Percentiles rank a stretch among this genome's conserved stretches.
These are phyloP conservation scores for Luperina nickerlii DNA, from an alignment of 2,888 invertebrate genomes.

Conservation along the genomic window DNA sequence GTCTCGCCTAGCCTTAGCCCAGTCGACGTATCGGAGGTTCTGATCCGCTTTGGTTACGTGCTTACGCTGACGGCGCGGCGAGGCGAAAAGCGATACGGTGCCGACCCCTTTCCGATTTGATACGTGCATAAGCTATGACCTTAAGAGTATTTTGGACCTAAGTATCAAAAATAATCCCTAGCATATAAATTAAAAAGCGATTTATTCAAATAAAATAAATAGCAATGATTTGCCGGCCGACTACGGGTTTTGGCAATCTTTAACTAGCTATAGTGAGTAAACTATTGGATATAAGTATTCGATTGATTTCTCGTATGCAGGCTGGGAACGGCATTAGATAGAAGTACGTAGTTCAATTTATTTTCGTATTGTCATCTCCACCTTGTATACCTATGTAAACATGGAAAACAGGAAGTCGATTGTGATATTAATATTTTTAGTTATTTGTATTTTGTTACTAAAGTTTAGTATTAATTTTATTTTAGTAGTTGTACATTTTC, in stretches of 20 bases:
- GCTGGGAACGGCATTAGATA: not conserved
- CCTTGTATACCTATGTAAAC: not conserved
- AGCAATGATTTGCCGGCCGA: not conserved
- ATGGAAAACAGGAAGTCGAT: constrained; percentile 38
- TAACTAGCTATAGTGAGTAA: not conserved
- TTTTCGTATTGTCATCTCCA: not conserved
- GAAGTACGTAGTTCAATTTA: not conserved
- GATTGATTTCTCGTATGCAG: not conserved
- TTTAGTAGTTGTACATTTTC: constrained; percentile 48
- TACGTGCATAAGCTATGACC: no score
- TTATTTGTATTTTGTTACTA: constrained; percentile 53
- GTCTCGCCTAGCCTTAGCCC: no score
- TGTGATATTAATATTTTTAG: constrained; percentile 59
- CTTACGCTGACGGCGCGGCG: no score
- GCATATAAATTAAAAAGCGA: not conserved
- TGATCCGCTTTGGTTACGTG: no score
- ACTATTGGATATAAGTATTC: not conserved
- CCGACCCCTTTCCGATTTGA: no score
- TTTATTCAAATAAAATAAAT: not conserved
- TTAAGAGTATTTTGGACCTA: not conserved
- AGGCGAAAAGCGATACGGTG: no score
- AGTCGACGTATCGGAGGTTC: no score
- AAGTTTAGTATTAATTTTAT: constrained; percentile 57
- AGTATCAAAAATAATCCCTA: not conserved
- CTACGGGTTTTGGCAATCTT: not conserved